A percentile compares a stretch with the other conserved stretches of the same genome.
phyloP scores from a whole-genome alignment of 1,140 invertebrate species.

The Popillia japonica region DNA sequence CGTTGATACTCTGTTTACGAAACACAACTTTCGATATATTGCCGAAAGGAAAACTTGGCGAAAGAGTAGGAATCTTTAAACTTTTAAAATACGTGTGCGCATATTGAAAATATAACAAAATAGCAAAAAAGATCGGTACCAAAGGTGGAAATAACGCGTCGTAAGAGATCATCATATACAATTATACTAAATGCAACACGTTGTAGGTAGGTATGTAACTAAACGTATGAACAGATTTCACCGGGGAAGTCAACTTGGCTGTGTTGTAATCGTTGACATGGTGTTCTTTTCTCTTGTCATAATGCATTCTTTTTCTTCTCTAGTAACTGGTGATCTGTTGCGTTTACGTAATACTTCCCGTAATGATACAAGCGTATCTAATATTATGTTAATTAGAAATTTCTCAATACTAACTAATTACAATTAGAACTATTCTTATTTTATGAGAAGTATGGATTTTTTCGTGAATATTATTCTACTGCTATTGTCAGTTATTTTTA shows the following conservation, averaged over 20 bases:
- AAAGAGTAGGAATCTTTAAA: slow-evolving; percentile 58
- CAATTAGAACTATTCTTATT: no score
- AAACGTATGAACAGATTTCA: slow-evolving; percentile 9
- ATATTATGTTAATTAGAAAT: not conserved
- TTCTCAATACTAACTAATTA: no score
- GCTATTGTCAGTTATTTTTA: no score
- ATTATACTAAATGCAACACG: not conserved
- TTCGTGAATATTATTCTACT: no score
- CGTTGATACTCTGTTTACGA: slow-evolving; percentile 53
- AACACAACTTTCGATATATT: slow-evolving; percentile 54
- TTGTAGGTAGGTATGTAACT: not conserved
- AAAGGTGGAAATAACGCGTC: slow-evolving; percentile 10
- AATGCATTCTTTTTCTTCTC: not conserved
- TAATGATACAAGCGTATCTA: not conserved
- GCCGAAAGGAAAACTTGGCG: slow-evolving; percentile 56
- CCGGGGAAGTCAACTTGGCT: not conserved
- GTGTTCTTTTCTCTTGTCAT: not conserved
- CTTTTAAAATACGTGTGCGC: slow-evolving; percentile 59
- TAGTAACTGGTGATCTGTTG: not conserved
- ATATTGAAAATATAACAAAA: slow-evolving; percentile 50
- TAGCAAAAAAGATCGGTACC: not conserved
- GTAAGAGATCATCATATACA: not conserved
- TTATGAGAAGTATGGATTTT: no score
- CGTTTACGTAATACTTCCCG: not conserved
- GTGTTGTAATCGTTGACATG: not conserved